These are phyloP conservation scores for Emmelina monodactyla DNA, from an alignment of 2,888 invertebrate species.

Conservation along the genomic window DNA sequence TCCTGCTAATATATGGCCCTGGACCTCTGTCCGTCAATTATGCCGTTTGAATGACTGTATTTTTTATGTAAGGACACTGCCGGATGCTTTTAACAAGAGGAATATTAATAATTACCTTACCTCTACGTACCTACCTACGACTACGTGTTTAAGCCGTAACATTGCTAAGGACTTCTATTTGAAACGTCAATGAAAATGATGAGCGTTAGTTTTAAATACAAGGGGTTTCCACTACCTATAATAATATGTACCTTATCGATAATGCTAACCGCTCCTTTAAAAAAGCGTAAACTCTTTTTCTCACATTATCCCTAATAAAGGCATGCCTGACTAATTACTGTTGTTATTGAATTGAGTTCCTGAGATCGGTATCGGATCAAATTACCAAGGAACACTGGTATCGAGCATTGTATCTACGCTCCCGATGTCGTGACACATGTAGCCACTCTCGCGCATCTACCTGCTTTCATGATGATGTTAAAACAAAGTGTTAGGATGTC, in stretches of 20 bases:
- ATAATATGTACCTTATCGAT: no score
- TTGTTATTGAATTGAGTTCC: conserved; percentile 16
- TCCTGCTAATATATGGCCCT: conserved; percentile 42
- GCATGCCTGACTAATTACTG: conserved; percentile 4
- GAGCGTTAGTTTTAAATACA: no score
- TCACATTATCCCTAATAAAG: no score
- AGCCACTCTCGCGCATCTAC: conserved; percentile 40
- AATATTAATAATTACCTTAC: no score
- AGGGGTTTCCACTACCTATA: no score
- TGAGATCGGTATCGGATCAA: conserved; percentile 17
- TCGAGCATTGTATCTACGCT: conserved; percentile 28
- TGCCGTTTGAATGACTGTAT: background rate
- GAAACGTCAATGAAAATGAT: no score
- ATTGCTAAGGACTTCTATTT: no score
- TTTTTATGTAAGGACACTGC: background rate
- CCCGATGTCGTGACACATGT: conserved; percentile 31
- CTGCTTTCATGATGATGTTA: conserved; percentile 62
- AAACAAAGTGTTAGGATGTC: conserved; percentile 65
- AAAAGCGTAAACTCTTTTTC: no score
- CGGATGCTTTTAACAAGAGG: no score
- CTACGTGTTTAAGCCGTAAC: no score
- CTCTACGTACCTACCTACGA: no score
- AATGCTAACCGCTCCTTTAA: no score
- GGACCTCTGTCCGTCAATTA: conserved; percentile 19
- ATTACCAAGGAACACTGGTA: conserved; percentile 17